These are phyloP conservation scores for Cottus gobio DNA, from an alignment of 2,113 vertebrate genomes.

Conservation along the genomic window DNA sequence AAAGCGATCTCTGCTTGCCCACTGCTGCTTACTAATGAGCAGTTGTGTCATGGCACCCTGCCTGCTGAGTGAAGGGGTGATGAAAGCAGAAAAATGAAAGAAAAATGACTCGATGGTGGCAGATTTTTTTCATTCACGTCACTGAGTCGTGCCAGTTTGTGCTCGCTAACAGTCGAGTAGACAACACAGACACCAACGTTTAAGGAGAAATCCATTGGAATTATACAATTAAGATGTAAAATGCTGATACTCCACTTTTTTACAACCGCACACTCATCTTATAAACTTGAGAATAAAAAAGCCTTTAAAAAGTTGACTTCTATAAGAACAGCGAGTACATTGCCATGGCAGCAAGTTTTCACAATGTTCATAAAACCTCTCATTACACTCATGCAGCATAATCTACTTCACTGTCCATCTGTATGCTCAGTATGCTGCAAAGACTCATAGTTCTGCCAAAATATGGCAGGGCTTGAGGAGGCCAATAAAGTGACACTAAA, in stretches of 20 bases:
- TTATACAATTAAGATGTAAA: neutral
- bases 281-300: neutral
- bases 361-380: neutral
- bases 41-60: constrained; percentile 57
- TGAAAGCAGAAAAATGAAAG: constrained; percentile 48
- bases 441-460: neutral
- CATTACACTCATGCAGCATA: neutral
- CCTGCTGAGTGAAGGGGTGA: constrained; percentile 60
- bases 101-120: constrained; percentile 51
- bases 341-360: neutral
- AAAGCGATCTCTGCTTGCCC: constrained; percentile 72
- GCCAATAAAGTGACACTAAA: constrained; percentile 11
- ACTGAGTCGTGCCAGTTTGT: neutral
- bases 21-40: constrained; percentile 74
- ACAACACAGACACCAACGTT: neutral
- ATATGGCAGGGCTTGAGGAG: constrained; percentile 5
- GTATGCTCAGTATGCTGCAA: constrained; percentile 20
- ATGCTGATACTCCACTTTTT: neutral
- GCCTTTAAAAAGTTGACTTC: neutral
- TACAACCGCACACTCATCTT: neutral
- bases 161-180: constrained; percentile 46
- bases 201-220: constrained; percentile 19
- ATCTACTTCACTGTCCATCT: constrained; percentile 22
- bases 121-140: constrained; percentile 31
- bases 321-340: neutral